Evolutionary conservation across 2,888 invertebrate genomes (phyloP).

Genomic region (Folsomia candida): DNA sequence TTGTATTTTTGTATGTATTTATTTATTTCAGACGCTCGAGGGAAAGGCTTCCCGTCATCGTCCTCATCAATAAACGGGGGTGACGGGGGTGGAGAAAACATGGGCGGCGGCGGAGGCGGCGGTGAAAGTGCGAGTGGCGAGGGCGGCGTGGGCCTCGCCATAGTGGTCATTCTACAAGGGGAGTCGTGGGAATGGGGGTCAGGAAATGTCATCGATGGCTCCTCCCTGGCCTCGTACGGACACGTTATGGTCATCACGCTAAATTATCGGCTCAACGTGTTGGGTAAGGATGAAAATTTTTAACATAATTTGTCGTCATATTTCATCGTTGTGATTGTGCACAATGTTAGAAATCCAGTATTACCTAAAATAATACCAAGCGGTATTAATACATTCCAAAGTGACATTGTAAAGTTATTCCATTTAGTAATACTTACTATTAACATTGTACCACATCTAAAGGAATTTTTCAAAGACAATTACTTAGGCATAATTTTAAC

Average conservation of each 20-base stretch:
- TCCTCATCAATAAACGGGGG: too few relatives aligned
- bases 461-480: too few relatives aligned
- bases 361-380: too few relatives aligned
- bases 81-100: conserved; percentile 26
- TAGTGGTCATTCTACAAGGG: conserved; percentile 83
- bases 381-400: too few relatives aligned
- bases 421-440: too few relatives aligned
- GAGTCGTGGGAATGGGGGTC: conserved; percentile 97
- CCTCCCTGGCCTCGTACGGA: conserved; percentile 84
- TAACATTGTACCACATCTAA: too few relatives aligned
- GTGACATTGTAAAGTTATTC: too few relatives aligned
- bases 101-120: conserved; percentile 20
- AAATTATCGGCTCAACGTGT: conserved; percentile 76
- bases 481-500: too few relatives aligned
- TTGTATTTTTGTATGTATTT: conserved; percentile 9
- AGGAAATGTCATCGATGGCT: conserved; percentile 95
- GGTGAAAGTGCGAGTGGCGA: not conserved
- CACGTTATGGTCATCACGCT: conserved; percentile 80
- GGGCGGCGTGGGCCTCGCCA: conserved; percentile 56
- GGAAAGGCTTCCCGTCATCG: conserved; percentile 21
- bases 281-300: conserved; percentile 60
- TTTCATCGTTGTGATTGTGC: too few relatives aligned
- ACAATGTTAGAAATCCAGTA: too few relatives aligned
- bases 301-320: too few relatives aligned
- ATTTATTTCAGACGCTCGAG: conserved; percentile 27